These are phyloP conservation scores for Peromyscus nudipes DNA, from an alignment of 2,797 vertebrate genomes.

Conservation along the genomic window DNA sequence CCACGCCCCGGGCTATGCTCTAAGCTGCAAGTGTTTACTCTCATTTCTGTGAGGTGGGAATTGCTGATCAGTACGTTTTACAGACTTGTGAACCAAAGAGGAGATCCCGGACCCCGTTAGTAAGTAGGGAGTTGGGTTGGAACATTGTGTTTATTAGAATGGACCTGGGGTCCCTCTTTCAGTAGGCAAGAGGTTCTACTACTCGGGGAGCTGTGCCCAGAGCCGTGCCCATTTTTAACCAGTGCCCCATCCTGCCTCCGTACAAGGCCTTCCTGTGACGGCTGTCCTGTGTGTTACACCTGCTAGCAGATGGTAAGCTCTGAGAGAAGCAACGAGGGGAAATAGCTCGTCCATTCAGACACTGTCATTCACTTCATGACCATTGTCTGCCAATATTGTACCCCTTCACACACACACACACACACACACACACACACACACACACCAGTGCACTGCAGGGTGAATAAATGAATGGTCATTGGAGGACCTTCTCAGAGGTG, in stretches of 20 bases:
- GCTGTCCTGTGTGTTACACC: neutral
- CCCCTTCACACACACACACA: neutral
- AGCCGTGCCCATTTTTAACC: no score
- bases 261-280: neutral
- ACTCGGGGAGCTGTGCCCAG: neutral
- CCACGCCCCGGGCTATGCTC: neutral
- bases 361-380: neutral
- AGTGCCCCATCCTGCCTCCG: no score
- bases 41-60: neutral
- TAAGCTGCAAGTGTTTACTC: neutral
- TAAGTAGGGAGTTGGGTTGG: neutral
- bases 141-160: neutral
- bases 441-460: neutral
- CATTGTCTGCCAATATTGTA: neutral
- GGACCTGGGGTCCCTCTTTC: neutral
- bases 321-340: neutral
- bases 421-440: neutral
- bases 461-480: neutral
- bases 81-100: neutral
- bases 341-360: neutral
- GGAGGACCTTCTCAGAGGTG: neutral
- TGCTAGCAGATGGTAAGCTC: neutral
- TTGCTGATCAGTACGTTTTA: neutral
- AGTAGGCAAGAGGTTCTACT: neutral
- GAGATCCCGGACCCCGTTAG: neutral